Conservation (phyloP, 2,113 vertebrate genomes). For the Hepsetus odoe region DNA sequence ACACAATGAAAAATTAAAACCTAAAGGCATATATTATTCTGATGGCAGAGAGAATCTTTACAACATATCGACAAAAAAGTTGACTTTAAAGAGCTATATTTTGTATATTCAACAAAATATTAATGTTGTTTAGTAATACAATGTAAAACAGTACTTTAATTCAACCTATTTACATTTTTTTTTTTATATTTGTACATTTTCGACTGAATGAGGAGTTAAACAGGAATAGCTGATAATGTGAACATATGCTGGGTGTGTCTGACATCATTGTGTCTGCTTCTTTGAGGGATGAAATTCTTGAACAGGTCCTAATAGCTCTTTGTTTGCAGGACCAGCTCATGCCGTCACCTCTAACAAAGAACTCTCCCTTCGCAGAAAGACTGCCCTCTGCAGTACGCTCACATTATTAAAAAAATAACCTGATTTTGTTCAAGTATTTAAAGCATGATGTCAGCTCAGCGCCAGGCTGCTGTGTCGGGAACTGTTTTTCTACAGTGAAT, state of each 20-base stretch:
- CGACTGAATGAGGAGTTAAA: neutral
- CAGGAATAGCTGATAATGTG: neutral
- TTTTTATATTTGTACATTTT: neutral
- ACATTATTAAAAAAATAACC: neutral
- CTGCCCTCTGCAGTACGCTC: conserved; percentile 46
- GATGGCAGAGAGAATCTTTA: no score
- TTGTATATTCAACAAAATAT: neutral
- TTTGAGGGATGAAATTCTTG: conserved; percentile 26
- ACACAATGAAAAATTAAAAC: neutral
- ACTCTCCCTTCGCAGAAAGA: neutral
- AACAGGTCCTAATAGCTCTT: conserved; percentile 45
- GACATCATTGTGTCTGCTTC: conserved; percentile 8
- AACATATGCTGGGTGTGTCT: neutral
- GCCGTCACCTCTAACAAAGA: conserved; percentile 46
- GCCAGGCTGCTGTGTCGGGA: neutral
- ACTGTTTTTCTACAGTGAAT: neutral
- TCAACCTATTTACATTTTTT: no score
- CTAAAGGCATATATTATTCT: neutral
- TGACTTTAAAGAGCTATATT: no score
- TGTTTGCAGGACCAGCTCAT: conserved; percentile 35
- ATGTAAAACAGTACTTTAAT: no score
- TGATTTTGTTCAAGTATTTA: conserved; percentile 3
- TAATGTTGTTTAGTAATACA: no score
- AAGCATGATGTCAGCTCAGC: neutral
- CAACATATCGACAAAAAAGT: no score